Conservation (phyloP, 2,113 vertebrate species). For the Percina caprodes region DNA sequence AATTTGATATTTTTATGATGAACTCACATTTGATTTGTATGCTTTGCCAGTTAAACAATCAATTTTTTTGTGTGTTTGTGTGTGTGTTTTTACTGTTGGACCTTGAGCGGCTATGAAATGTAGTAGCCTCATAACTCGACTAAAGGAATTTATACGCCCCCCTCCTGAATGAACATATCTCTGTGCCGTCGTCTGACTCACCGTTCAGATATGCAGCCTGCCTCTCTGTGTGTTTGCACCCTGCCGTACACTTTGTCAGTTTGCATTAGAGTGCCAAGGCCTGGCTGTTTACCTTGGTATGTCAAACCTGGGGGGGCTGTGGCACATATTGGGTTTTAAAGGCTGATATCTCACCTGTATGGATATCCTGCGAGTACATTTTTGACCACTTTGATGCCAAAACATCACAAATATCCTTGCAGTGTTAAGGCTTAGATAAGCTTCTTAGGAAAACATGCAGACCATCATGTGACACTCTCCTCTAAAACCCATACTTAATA, state of each 20-base stretch:
- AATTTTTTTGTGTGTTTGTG: not conserved
- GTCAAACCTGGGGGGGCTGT: conserved; percentile 25
- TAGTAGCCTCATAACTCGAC: conserved; percentile 58
- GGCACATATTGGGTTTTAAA: not conserved
- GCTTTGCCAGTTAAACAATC: not conserved
- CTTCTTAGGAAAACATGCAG: conserved; percentile 45
- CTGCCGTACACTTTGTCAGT: conserved; percentile 62
- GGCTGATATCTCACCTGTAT: not conserved
- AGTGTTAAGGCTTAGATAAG: conserved; percentile 21
- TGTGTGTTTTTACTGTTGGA: conserved; percentile 60
- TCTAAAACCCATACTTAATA: conserved; percentile 9
- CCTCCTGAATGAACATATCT: conserved; percentile 54
- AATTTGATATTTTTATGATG: not conserved
- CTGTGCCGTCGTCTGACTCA: conserved; percentile 70
- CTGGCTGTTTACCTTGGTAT: conserved; percentile 64
- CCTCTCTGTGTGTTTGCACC: conserved; percentile 71
- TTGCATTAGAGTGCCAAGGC: conserved; percentile 60
- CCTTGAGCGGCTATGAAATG: conserved; percentile 68
- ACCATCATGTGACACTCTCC: conserved; percentile 30
- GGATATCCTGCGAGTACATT: conserved; percentile 11
- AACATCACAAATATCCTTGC: not conserved
- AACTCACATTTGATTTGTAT: not conserved
- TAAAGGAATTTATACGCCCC: conserved; percentile 68
- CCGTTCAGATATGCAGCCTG: conserved; percentile 65
- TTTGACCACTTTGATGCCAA: conserved; percentile 18